A percentile compares a stretch with the other conserved stretches of the same genome.
Evolutionary conservation across 2,797 vertebrate genomes (phyloP).

Genomic region (Danio albolineatus): DNA sequence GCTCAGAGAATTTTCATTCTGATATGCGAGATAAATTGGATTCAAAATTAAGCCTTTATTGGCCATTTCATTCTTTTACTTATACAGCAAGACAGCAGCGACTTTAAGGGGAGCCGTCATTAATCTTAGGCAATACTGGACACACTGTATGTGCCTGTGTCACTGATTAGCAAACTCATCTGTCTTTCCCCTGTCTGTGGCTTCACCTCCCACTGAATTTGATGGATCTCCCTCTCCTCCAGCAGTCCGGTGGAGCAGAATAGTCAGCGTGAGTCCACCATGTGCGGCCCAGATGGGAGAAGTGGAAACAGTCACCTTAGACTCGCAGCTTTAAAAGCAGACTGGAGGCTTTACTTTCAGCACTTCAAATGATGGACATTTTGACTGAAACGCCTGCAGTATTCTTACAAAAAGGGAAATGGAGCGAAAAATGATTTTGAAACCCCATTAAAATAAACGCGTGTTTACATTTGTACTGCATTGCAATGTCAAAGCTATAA

Average conservation of each 20-base stretch:
- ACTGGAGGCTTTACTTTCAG: neutral
- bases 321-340: constrained; percentile 26
- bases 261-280: constrained; percentile 43
- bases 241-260: constrained; percentile 40
- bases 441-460: neutral
- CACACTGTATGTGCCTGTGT: constrained; percentile 49
- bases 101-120: constrained; percentile 41
- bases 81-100: constrained; percentile 26
- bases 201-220: constrained; percentile 56
- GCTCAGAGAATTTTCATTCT: neutral
- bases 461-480: neutral
- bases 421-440: neutral
- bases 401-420: neutral
- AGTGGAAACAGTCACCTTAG: constrained; percentile 37
- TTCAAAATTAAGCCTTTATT: constrained; percentile 21
- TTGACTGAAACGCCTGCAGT: neutral
- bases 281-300: constrained; percentile 50
- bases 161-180: constrained; percentile 61
- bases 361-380: constrained; percentile 5
- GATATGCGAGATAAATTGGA: neutral
- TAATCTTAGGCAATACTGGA: constrained; percentile 51
- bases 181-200: constrained; percentile 53
- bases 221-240: constrained; percentile 51
- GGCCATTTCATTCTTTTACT: constrained; percentile 19
- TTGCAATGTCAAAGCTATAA: constrained; percentile 3